phyloP scores from a whole-genome alignment of 2,797 vertebrate genomes.

The Anas flavirostris region DNA sequence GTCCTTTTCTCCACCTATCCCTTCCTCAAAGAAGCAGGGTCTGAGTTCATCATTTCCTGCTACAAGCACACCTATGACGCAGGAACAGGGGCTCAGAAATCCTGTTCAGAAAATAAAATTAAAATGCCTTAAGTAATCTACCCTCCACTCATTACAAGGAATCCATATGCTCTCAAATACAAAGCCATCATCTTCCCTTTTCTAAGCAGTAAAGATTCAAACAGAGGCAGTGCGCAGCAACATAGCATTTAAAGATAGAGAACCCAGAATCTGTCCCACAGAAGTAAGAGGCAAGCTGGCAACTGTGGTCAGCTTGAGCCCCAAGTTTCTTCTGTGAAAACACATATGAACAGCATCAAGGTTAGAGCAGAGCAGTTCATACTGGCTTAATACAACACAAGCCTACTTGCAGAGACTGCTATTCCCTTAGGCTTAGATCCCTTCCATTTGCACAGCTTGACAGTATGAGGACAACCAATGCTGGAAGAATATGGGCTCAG shows the following conservation, averaged over 20 bases:
- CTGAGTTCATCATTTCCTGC: conserved; percentile 40
- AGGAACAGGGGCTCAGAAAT: neutral
- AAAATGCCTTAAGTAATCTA: conserved; percentile 8
- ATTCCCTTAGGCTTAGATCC: neutral
- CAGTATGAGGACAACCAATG: neutral
- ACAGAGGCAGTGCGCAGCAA: neutral
- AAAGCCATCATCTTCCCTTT: neutral
- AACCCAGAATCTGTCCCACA: neutral
- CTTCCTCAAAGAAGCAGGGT: neutral
- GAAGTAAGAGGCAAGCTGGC: neutral
- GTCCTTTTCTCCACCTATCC: conserved; percentile 24
- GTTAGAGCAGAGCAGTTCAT: neutral
- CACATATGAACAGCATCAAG: neutral
- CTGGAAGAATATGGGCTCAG: conserved; percentile 48
- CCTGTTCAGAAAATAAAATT: conserved; percentile 14
- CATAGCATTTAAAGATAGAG: neutral
- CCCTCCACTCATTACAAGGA: neutral
- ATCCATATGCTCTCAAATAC: neutral
- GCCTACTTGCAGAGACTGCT: neutral
- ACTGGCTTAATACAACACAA: neutral
- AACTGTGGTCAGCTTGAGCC: neutral
- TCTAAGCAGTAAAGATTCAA: neutral
- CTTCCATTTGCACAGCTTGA: conserved; percentile 22
- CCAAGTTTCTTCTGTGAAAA: neutral
- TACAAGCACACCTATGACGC: conserved; percentile 6